Evolutionary conservation across 2,113 vertebrate genomes (phyloP), one percentile per base, ranked within the genome.

Genomic region (Aspiorhynchus laticeps): DNA sequence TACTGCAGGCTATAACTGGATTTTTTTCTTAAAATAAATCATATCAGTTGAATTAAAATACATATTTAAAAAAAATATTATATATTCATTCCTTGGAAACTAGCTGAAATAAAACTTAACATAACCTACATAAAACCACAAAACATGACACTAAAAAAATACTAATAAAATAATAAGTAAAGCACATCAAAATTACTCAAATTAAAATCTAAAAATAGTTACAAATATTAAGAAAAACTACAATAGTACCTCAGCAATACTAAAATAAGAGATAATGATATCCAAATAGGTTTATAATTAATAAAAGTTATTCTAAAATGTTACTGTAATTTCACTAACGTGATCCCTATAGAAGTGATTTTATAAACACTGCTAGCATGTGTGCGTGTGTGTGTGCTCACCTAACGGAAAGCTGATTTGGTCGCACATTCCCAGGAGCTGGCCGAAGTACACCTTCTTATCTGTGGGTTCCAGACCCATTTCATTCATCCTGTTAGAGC

Each of bases 381-480:
- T 96, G 76, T 63, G 80, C 86, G 85, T 77, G 86, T 85, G 15
- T 36, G 46, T 46, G 51, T 77, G 36, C 7, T 96, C 88, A 99
- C 98, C 98, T 46, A 99, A 90, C 0, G 97, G 97, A 79, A 99
- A 99, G 92, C 96, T 99, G 94, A 99, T 98, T 89, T 98, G 97
- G 92, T 99, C 97, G 28, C 98, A 99, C 97, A 99, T 99, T 91
- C 98, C 97, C 90, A 99, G 93, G 6, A 99, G 95, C 88, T 99
- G 98, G 67, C 97, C 97, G 0, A 99, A 99, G 94, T 90, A 98
- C 87, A 99, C 96, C 90, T 95, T 96, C 91, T 94, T 95, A 80
- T 97, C 96, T 0, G 92, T 91, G 1, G 97, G 97, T 43, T 93
- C 91, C 82, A 99, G 95, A 46, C 94, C 94, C 38, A 98, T 91